Percentiles rank a stretch among this genome's conserved stretches.
phyloP scores from a whole-genome alignment of 2,797 vertebrate genomes.

The Pterois miles region DNA sequence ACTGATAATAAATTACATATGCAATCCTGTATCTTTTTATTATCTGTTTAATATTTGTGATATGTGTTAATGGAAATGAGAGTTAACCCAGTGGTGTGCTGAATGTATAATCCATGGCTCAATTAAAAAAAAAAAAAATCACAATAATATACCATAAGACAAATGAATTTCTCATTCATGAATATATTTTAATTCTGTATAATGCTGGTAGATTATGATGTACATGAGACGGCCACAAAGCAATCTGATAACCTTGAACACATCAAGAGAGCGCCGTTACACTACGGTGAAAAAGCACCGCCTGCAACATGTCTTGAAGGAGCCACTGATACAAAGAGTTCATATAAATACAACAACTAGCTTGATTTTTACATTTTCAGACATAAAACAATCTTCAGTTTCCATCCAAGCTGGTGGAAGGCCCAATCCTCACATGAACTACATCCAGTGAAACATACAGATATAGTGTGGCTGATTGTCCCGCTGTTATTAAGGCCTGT shows the following conservation, averaged over 20 bases:
- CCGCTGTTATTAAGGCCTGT: conserved; percentile 45
- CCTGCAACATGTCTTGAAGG: conserved; percentile 5
- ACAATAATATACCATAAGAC: conserved; percentile 2
- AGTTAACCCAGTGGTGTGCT: too few species aligned
- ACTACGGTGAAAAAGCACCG: conserved; percentile 10
- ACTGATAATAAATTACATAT: not conserved
- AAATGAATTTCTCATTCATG: conserved; percentile 6
- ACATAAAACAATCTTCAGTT: conserved; percentile 21
- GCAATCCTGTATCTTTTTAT: too few species aligned
- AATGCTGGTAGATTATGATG: conserved; percentile 42
- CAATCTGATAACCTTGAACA: not conserved
- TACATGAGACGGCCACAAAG: conserved; percentile 17
- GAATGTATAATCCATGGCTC: too few species aligned
- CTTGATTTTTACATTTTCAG: conserved; percentile 26
- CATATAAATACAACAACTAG: conserved; percentile 41
- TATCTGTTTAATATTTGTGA: too few species aligned
- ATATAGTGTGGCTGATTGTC: conserved; percentile 50
- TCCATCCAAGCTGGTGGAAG: not conserved
- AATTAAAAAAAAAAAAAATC: not conserved
- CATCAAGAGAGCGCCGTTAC: not conserved
- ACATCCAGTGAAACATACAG: not conserved
- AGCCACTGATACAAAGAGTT: conserved; percentile 5
- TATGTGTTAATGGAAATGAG: too few species aligned
- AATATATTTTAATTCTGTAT: conserved; percentile 66
- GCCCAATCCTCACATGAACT: not conserved